A percentile compares a stretch with the other conserved stretches of the same genome.
phyloP scores from a whole-genome alignment of 35 echinoderm and acorn worm species.

The Ptychodera flava region DNA sequence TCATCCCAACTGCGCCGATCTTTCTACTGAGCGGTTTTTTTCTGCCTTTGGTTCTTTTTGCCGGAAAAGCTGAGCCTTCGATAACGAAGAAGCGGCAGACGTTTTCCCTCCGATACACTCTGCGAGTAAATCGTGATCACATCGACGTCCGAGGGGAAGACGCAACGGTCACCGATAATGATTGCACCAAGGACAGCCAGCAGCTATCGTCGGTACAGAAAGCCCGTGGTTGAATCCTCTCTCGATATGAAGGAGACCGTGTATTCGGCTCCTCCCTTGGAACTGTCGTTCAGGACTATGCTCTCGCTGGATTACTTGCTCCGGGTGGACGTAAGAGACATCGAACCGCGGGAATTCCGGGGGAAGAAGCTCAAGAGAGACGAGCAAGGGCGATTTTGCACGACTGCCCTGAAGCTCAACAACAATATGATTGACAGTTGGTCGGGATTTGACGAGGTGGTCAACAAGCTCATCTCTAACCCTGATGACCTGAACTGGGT shows the following conservation, averaged over 20 bases:
- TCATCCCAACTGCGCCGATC: no score
- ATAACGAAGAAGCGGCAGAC: no score
- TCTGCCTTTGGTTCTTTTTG: no score
- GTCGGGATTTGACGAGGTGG: slow-evolving; percentile 59
- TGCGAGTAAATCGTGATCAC: no score
- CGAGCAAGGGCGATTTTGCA: slow-evolving; percentile 54
- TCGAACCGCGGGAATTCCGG: slow-evolving; percentile 35
- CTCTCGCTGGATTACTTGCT: slow-evolving; percentile 42
- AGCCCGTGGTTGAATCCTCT: no score
- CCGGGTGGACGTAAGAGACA: slow-evolving; percentile 30
- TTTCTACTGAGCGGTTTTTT: no score
- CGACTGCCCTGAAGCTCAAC: slow-evolving; percentile 61
- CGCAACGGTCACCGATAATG: no score
- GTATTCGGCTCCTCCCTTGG: slow-evolving; percentile 67
- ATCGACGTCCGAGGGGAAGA: no score
- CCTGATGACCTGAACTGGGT: slow-evolving; percentile 65
- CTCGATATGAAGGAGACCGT: slow-evolving; percentile 12
- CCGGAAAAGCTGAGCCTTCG: no score
- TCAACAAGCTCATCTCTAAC: slow-evolving; percentile 24
- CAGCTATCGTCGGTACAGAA: no score
- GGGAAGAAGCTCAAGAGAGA: slow-evolving; percentile 38
- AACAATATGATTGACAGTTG: slow-evolving; percentile 82
- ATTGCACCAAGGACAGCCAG: no score
- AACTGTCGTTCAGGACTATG: slow-evolving; percentile 72
- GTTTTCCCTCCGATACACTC: no score